Conservation (phyloP, 2,113 vertebrate species). For the Cryptomyrus ogoouensis region DNA sequence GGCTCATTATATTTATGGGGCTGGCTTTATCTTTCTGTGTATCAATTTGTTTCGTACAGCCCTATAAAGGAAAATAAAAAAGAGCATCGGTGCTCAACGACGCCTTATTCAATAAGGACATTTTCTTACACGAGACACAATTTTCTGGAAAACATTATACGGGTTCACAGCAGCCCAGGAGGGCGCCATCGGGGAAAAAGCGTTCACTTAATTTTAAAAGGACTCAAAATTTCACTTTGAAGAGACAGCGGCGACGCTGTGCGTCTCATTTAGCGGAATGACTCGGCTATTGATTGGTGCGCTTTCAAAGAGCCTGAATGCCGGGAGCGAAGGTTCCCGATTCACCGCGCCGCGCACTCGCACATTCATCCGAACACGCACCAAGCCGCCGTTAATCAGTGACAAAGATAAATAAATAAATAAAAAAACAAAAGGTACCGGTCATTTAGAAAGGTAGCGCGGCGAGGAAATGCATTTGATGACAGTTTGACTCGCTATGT, state of each 20-base stretch:
- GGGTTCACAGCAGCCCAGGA: neutral
- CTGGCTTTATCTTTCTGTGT: neutral
- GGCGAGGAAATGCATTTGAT: neutral
- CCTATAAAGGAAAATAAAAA: neutral
- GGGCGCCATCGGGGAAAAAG: neutral
- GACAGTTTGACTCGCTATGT: neutral
- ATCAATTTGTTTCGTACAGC: neutral
- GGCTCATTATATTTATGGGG: neutral
- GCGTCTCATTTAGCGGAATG: neutral
- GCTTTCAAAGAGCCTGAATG: neutral
- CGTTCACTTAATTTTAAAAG: neutral
- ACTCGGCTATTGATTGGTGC: neutral
- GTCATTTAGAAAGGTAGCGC: neutral
- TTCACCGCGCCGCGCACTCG: neutral
- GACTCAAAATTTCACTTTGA: constrained; percentile 4
- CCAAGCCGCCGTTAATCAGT: neutral
- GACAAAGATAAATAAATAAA: neutral
- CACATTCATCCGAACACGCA: neutral
- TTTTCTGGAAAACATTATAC: constrained; percentile 2
- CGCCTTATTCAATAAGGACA: neutral
- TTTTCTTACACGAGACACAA: neutral
- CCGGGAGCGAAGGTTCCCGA: neutral
- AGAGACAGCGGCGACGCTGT: neutral
- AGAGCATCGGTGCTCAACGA: neutral
- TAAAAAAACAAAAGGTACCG: too few species aligned